These are phyloP conservation scores for Heliangelus exortis DNA, from an alignment of 2,797 vertebrate genomes.

Conservation along the genomic window DNA sequence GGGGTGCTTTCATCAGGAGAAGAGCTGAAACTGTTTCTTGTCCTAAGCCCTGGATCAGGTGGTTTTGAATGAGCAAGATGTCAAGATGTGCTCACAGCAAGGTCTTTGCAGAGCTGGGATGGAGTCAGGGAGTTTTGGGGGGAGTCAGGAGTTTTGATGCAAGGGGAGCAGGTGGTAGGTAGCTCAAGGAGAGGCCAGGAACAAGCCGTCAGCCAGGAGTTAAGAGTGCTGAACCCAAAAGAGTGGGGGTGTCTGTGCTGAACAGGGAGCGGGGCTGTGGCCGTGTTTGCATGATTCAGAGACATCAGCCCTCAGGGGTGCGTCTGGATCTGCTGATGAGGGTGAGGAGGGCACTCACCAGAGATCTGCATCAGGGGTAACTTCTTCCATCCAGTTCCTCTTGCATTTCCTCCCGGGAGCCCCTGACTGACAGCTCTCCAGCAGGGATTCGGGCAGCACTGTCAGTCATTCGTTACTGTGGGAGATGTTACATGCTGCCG, in stretches of 20 bases:
- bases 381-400: slow-evolving; percentile 37
- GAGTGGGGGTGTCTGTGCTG: not conserved
- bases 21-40: not conserved
- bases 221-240: not conserved
- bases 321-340: not conserved
- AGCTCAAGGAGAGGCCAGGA: not conserved
- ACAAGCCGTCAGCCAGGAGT: not conserved
- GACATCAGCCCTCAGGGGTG: not conserved
- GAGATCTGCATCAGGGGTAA: not conserved
- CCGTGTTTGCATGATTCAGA: fast-evolving
- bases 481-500: not conserved
- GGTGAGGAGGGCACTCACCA: not conserved
- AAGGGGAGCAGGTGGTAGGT: not conserved
- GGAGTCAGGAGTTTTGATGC: not conserved
- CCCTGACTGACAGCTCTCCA: slow-evolving; percentile 25
- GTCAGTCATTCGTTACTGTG: slow-evolving; percentile 13
- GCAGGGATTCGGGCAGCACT: not conserved
- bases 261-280: not conserved
- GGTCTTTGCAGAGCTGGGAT: not conserved
- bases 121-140: not conserved
- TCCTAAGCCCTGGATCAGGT: fast-evolving
- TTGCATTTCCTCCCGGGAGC: not conserved
- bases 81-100: fast-evolving
- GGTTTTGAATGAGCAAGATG: not conserved
- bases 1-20: not conserved